Conservation (phyloP, 64 coral and sea anemone genomes). For the Platygyra sinensis region DNA sequence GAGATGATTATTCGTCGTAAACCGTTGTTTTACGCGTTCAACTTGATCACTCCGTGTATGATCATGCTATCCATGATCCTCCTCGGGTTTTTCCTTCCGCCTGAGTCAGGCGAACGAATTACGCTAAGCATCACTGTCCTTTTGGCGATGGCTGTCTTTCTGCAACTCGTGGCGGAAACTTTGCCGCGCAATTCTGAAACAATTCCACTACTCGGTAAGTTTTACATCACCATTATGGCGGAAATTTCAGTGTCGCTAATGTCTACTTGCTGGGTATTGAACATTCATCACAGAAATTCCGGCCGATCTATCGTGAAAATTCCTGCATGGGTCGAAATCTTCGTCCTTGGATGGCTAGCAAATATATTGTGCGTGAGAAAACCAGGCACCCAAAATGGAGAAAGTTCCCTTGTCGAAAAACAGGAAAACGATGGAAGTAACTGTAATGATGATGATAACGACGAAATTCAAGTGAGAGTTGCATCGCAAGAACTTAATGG, state of each 20-base stretch:
- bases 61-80: conserved; percentile 75
- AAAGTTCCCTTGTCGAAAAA: background rate
- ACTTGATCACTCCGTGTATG: conserved; percentile 82
- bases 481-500: background rate
- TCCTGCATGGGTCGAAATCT: conserved; percentile 65
- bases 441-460: background rate
- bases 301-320: conserved; percentile 52
- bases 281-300: conserved; percentile 75
- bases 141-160: conserved; percentile 74
- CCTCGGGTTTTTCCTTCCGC: conserved; percentile 73
- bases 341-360: conserved; percentile 65
- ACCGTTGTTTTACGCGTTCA: conserved; percentile 81
- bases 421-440: background rate
- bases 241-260: conserved; percentile 74
- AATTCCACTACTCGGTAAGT: conserved; percentile 74
- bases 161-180: conserved; percentile 70
- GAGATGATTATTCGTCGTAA: conserved; percentile 75
- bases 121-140: conserved; percentile 84
- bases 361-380: conserved; percentile 61
- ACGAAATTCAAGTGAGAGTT: conserved; percentile 10
- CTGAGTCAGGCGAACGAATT: conserved; percentile 77
- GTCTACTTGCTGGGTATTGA: conserved; percentile 77
- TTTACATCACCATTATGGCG: conserved; percentile 87
- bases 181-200: conserved; percentile 70
- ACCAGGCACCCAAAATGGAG: conserved; percentile 4